phyloP scores from a whole-genome alignment of 2,888 invertebrate species.

The Litoditis marina region DNA sequence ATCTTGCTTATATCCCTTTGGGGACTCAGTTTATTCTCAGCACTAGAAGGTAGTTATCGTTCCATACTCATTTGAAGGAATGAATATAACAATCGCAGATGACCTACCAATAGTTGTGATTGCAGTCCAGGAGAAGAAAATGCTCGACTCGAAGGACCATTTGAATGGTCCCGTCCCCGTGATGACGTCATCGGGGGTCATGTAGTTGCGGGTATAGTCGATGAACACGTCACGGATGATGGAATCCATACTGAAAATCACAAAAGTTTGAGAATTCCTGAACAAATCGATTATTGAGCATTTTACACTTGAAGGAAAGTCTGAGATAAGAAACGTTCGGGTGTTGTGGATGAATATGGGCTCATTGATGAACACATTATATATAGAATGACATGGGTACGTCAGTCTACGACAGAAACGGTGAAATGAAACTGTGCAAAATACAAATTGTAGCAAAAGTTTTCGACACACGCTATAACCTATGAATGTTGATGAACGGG shows the following conservation, averaged over 20 bases:
- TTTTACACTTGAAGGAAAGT: background rate
- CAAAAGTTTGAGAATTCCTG: too few species aligned
- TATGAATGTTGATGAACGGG: too few species aligned
- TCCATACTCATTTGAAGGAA: too few species aligned
- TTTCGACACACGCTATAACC: too few species aligned
- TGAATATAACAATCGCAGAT: background rate
- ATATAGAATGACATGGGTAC: too few species aligned
- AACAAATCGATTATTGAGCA: background rate
- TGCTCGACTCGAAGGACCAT: slow-evolving; percentile 60
- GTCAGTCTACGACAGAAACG: too few species aligned
- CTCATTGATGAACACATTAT: background rate
- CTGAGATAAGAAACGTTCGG: background rate
- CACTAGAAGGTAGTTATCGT: too few species aligned
- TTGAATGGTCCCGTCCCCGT: slow-evolving; percentile 56
- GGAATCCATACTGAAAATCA: slow-evolving; percentile 51
- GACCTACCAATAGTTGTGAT: slow-evolving; percentile 61
- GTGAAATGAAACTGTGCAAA: too few species aligned
- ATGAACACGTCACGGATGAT: slow-evolving; percentile 56
- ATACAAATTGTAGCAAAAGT: too few species aligned
- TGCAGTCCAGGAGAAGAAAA: slow-evolving; percentile 62
- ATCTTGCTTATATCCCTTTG: too few species aligned
- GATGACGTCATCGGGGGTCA: slow-evolving; percentile 60
- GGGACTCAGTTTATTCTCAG: too few species aligned
- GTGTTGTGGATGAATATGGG: background rate
- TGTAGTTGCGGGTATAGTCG: slow-evolving; percentile 60